These are phyloP conservation scores for Sebastes kiyomatsui DNA, from an alignment of 2,797 vertebrate genomes.

Conservation along the genomic window DNA sequence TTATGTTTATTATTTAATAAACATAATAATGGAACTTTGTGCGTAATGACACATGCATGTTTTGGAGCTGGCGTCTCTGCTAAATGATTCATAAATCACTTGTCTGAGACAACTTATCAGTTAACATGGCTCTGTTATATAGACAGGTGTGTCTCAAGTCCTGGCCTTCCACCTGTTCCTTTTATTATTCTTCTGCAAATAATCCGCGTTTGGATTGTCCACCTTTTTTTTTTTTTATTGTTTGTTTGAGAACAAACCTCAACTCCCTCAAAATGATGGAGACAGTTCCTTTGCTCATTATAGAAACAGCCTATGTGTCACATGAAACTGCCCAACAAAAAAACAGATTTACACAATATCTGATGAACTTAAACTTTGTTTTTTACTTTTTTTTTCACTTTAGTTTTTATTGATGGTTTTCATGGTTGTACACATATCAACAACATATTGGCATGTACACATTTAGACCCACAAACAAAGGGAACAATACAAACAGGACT, in stretches of 20 bases:
- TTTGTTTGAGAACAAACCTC: conserved; percentile 81
- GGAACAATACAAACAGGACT: too few relatives aligned
- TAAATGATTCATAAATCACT: conserved; percentile 71
- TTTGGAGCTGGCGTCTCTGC: conserved; percentile 14
- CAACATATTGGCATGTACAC: too few relatives aligned
- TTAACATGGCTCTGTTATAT: conserved; percentile 51
- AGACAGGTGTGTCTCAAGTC: conserved; percentile 79
- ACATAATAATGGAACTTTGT: not conserved
- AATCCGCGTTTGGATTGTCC: conserved; percentile 56
- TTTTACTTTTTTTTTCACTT: too few relatives aligned
- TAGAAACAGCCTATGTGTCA: not conserved
- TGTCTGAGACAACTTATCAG: conserved; percentile 69
- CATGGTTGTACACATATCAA: too few relatives aligned
- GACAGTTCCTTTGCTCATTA: conserved; percentile 21
- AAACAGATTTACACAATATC: not conserved
- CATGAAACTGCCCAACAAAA: not conserved
- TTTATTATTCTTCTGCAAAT: conserved; percentile 83
- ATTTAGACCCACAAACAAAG: too few relatives aligned
- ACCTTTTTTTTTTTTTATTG: conserved; percentile 67
- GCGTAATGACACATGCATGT: not conserved
- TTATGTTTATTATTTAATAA: too few relatives aligned
- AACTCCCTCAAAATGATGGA: conserved; percentile 13
- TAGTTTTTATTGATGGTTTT: too few relatives aligned
- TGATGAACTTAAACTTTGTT: not conserved
- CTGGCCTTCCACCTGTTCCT: conserved; percentile 83